Conservation (phyloP, 1,140 invertebrate species). For the Macrobrachium rosenbergii region DNA sequence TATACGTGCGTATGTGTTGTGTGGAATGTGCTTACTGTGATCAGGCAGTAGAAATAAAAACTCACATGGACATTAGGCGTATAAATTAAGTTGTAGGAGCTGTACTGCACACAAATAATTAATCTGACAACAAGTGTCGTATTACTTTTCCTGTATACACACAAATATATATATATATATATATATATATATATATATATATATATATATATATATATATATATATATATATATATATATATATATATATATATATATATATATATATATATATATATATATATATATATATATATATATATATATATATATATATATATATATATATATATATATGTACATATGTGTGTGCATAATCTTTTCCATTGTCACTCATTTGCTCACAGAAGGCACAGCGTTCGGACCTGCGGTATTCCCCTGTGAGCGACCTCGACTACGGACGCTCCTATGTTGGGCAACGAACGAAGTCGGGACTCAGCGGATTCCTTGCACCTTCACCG, state of each 20-base stretch:
- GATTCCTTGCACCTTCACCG: conserved; percentile 84
- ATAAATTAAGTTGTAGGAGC: too few species aligned
- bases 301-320: conserved; percentile 31
- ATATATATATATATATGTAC: conserved; percentile 38
- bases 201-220: conserved; percentile 14
- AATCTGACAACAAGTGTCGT: too few species aligned
- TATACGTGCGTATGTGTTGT: too few species aligned
- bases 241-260: conserved; percentile 1
- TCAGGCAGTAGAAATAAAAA: too few species aligned
- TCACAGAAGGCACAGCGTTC: conserved; percentile 53
- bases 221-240: conserved; percentile 4
- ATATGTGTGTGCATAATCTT: not conserved
- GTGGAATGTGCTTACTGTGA: too few species aligned
- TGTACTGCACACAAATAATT: too few species aligned
- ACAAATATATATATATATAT: conserved; percentile 9
- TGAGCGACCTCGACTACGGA: conserved; percentile 69
- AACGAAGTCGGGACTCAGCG: conserved; percentile 84
- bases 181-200: not conserved
- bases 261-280: conserved; percentile 31
- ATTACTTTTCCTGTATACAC: too few species aligned
- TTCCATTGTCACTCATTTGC: not conserved
- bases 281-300: conserved; percentile 34
- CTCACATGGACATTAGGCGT: too few species aligned
- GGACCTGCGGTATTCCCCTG: conserved; percentile 67
- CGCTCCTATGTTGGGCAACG: conserved; percentile 79